These are phyloP conservation scores for Drosophila aldrichi DNA, from an alignment of 2,888 invertebrate genomes.

Conservation along the genomic window DNA sequence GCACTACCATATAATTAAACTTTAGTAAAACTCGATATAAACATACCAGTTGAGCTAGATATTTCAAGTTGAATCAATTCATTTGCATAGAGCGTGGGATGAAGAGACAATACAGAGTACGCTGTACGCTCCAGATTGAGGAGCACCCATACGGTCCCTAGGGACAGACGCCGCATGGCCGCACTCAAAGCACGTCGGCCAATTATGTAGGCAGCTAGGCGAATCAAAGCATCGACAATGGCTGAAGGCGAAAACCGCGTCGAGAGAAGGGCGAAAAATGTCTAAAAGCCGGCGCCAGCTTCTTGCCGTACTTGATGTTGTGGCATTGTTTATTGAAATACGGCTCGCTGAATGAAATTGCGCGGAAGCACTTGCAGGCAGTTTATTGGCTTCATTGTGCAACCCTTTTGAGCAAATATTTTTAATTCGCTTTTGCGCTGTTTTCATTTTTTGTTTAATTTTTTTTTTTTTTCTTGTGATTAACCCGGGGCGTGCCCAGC, in stretches of 20 bases:
- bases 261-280: constrained; percentile 20
- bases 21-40: neutral
- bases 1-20: neutral
- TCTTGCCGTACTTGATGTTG: constrained; percentile 50
- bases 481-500: constrained; percentile 55
- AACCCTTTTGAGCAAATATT: constrained; percentile 61
- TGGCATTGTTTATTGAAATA: constrained; percentile 63
- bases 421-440: constrained; percentile 13
- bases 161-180: constrained; percentile 36
- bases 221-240: constrained; percentile 43
- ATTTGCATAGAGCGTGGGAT: constrained; percentile 44
- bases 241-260: constrained; percentile 1
- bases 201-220: constrained; percentile 54
- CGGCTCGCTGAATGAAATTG: constrained; percentile 67
- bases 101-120: constrained; percentile 12
- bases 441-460: neutral
- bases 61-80: constrained; percentile 13
- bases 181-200: constrained; percentile 47
- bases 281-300: constrained; percentile 53
- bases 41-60: constrained; percentile 1
- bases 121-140: constrained; percentile 8
- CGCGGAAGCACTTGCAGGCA: constrained; percentile 79
- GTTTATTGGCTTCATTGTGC: constrained; percentile 78
- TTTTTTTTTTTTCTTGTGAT: constrained; percentile 46
- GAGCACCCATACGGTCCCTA: constrained; percentile 33